Evolutionary conservation across 2,113 vertebrate genomes (phyloP).

Genomic region (Pachyramphus minor): DNA sequence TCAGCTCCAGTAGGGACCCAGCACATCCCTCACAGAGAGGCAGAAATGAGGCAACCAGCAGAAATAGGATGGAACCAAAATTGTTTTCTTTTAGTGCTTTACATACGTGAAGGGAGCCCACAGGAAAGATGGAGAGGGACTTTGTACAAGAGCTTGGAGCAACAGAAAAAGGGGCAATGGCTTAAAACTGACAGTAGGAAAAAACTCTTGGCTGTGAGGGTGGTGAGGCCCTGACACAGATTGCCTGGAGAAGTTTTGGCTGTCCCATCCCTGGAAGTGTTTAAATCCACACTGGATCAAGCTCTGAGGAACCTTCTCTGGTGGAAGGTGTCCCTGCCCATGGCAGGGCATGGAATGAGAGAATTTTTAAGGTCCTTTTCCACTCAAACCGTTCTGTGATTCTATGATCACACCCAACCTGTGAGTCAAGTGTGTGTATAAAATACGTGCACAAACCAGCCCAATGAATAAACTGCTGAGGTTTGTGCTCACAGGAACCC

Average conservation of each 20-base stretch:
- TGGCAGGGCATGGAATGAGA: background rate
- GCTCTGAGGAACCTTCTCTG: rapidly evolving
- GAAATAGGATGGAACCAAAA: background rate
- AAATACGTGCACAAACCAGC: rapidly evolving
- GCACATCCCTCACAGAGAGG: background rate
- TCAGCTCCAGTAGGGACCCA: background rate
- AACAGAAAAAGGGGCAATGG: background rate
- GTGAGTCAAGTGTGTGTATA: rapidly evolving
- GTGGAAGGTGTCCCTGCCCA: background rate
- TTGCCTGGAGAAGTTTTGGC: background rate
- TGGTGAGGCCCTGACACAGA: background rate
- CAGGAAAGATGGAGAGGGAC: background rate
- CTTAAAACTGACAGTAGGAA: background rate
- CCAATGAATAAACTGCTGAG: background rate
- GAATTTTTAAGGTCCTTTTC: background rate
- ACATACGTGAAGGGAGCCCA: too few species aligned
- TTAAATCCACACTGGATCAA: rapidly evolving
- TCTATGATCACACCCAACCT: too few species aligned
- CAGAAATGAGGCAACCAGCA: background rate
- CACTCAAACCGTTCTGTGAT: background rate
- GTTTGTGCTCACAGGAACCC: background rate
- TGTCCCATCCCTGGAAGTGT: background rate
- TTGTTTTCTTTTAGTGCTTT: background rate
- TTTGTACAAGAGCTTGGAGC: background rate
- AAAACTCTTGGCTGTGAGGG: background rate